Percentiles rank a stretch among this genome's conserved stretches.
Evolutionary conservation across 92 coral and sea anemone species (phyloP).

Genomic region (Isaurus tuberculatus): DNA sequence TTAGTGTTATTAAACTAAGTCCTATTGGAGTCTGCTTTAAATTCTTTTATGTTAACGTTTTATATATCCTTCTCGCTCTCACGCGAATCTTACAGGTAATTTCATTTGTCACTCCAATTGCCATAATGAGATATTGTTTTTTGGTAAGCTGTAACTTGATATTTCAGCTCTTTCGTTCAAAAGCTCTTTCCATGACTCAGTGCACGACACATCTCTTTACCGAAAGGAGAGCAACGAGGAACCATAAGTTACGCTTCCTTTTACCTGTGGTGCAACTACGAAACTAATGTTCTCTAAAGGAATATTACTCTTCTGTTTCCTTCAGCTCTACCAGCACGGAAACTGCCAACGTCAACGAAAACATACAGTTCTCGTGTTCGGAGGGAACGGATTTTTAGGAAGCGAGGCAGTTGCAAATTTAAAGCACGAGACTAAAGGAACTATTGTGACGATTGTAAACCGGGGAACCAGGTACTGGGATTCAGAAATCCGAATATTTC

Average conservation of each 20-base stretch:
- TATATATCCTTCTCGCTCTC: no score
- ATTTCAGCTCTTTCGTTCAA: not conserved
- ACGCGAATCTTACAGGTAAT: no score
- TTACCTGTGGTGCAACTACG: not conserved
- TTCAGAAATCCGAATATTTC: constrained; percentile 24
- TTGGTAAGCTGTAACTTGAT: not conserved
- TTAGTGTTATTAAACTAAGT: no score
- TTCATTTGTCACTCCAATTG: not conserved
- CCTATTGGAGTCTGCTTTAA: no score
- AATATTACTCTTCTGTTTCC: not conserved
- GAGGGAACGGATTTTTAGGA: constrained; percentile 41
- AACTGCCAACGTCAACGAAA: not conserved
- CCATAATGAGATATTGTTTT: no score
- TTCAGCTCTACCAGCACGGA: constrained; percentile 10
- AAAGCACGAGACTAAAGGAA: constrained; percentile 37
- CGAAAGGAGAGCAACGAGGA: not conserved
- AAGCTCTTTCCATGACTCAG: constrained; percentile 11
- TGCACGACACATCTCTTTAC: constrained; percentile 28
- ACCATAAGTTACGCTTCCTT: not conserved
- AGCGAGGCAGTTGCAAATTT: constrained; percentile 38
- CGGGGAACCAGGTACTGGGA: constrained; percentile 46
- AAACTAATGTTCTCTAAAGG: constrained; percentile 19
- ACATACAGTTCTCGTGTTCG: constrained; percentile 23
- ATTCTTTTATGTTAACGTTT: no score
- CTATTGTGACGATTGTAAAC: constrained; percentile 29